These are phyloP conservation scores for Natrix natrix DNA, from an alignment of 2,797 vertebrate species.

Conservation along the genomic window DNA sequence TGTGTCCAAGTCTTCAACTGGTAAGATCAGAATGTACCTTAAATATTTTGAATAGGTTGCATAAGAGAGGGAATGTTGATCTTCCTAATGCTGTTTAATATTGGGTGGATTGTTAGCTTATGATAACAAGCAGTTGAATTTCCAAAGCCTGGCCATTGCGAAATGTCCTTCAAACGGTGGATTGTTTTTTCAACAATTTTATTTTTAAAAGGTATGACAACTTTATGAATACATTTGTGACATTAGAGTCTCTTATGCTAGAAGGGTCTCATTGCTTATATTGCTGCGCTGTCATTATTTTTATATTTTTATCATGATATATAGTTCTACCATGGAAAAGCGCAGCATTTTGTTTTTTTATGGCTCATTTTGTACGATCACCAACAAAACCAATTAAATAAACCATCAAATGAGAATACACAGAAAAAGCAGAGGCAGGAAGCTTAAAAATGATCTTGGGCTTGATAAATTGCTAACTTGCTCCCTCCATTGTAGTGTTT, in stretches of 20 bases:
- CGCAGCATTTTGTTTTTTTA: background rate
- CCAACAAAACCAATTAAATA: background rate
- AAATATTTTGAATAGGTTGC: background rate
- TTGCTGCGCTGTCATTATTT: background rate
- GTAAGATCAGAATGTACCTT: constrained; percentile 1
- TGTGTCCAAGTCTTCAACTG: background rate
- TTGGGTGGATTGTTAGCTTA: background rate
- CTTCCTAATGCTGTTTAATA: background rate
- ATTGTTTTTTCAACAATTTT: background rate
- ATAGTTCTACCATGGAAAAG: background rate
- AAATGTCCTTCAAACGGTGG: background rate
- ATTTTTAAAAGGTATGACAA: background rate
- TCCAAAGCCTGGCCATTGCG: background rate
- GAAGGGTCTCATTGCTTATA: background rate
- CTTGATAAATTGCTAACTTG: background rate
- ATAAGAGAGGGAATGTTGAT: background rate
- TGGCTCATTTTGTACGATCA: background rate
- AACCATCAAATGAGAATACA: background rate
- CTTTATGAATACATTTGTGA: background rate
- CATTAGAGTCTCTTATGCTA: background rate
- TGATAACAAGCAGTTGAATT: background rate
- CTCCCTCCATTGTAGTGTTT: background rate
- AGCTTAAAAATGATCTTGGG: background rate
- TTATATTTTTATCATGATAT: background rate
- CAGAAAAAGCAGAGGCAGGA: background rate